Conservation (phyloP, 2,888 invertebrate genomes). For the Seira sanloemensis region DNA sequence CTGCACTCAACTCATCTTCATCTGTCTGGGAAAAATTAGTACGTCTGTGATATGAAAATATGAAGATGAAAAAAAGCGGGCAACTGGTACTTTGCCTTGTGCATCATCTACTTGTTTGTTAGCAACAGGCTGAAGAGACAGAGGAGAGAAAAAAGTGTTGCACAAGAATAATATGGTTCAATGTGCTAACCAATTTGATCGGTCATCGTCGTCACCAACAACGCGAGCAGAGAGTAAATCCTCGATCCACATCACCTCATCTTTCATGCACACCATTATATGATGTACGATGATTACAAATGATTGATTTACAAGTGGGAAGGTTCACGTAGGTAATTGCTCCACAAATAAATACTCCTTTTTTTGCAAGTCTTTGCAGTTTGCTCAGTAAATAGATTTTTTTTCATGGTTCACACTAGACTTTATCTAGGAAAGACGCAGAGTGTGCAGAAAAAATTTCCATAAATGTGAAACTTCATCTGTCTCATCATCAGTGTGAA, state of each 20-base stretch:
- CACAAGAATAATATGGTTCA: slow-evolving; percentile 39
- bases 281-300: not conserved
- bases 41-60: not conserved
- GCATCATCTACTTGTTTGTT: slow-evolving; percentile 9
- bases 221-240: not conserved
- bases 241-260: not conserved
- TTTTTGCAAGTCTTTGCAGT: slow-evolving; percentile 23
- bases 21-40: not conserved
- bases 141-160: slow-evolving; percentile 20
- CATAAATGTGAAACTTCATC: slow-evolving; percentile 10
- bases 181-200: slow-evolving; percentile 41
- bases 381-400: slow-evolving; percentile 18
- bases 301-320: not conserved
- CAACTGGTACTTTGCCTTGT: not conserved
- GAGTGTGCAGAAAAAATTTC: slow-evolving; percentile 44
- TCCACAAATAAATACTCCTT: not conserved
- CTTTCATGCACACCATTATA: not conserved
- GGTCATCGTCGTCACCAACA: slow-evolving; percentile 17
- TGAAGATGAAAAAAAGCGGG: not conserved
- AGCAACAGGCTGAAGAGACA: slow-evolving; percentile 4
- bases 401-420: not conserved
- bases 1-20: not conserved
- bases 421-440: slow-evolving; percentile 56
- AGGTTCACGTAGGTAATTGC: not conserved
- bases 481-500: slow-evolving; percentile 38